These are phyloP conservation scores for Hormaphis cornu DNA, from an alignment of 1,140 invertebrate genomes.

Conservation along the genomic window DNA sequence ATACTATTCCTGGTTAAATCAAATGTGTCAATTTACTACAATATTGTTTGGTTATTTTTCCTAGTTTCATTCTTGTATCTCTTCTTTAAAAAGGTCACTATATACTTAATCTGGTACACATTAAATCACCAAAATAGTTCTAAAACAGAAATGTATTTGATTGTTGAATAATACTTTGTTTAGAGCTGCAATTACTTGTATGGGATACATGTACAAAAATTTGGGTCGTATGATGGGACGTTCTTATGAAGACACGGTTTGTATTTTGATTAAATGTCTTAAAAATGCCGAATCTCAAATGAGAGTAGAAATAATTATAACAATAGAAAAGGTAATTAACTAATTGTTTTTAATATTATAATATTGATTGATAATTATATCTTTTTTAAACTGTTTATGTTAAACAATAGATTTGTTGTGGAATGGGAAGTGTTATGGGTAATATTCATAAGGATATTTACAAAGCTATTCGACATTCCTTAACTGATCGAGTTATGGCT, in stretches of 20 bases:
- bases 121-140: background rate
- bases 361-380: constrained; percentile 25
- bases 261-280: constrained; percentile 80
- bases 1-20: too few relatives aligned
- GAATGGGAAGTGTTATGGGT: constrained; percentile 77
- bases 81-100: too few relatives aligned
- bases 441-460: constrained; percentile 88
- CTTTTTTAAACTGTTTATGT: constrained; percentile 16
- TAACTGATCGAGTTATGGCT: constrained; percentile 82
- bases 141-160: background rate
- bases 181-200: constrained; percentile 91
- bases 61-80: too few relatives aligned
- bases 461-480: constrained; percentile 71
- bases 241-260: constrained; percentile 95
- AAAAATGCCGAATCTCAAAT: constrained; percentile 92
- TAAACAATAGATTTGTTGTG: constrained; percentile 55
- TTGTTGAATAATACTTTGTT: constrained; percentile 34
- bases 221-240: constrained; percentile 96
- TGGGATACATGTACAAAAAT: constrained; percentile 96
- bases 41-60: background rate
- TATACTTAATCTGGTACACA: background rate
- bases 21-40: too few relatives aligned
- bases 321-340: constrained; percentile 71
- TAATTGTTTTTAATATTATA: background rate
- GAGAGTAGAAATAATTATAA: constrained; percentile 92